Conservation (phyloP, 2,888 invertebrate genomes). For the Stenodema calcarata region DNA sequence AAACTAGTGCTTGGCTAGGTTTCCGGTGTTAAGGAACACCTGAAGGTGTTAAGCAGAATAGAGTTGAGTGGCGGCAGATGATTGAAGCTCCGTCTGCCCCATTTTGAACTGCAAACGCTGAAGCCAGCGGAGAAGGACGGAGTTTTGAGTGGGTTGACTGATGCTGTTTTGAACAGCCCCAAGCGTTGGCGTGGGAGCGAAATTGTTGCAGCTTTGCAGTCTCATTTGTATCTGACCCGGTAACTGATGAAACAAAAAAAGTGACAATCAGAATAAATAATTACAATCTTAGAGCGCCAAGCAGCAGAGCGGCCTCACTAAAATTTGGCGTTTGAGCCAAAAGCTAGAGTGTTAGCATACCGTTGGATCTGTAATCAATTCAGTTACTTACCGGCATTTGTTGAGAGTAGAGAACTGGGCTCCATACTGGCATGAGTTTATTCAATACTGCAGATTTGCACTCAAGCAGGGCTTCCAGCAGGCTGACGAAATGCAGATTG, state of each 20-base stretch:
- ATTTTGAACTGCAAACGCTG: constrained; percentile 96
- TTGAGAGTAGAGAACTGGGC: constrained; percentile 92
- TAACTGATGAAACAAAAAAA: constrained; percentile 67
- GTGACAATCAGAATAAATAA: background rate
- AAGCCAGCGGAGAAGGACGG: constrained; percentile 78
- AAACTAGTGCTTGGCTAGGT: too few species aligned
- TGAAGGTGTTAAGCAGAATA: background rate
- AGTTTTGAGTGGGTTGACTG: constrained; percentile 64
- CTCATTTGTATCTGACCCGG: constrained; percentile 88
- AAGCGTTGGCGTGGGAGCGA: constrained; percentile 68
- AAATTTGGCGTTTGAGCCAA: background rate
- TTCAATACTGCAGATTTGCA: constrained; percentile 91
- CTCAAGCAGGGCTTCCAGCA: constrained; percentile 93
- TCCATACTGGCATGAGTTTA: constrained; percentile 94
- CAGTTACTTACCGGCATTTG: constrained; percentile 72
- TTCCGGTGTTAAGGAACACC: too few species aligned
- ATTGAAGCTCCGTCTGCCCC: constrained; percentile 95
- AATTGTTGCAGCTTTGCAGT: constrained; percentile 86
- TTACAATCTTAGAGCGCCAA: background rate
- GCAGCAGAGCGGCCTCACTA: background rate
- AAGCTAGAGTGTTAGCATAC: background rate
- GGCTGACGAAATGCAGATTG: constrained; percentile 92
- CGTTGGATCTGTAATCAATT: background rate
- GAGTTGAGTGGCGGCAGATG: constrained; percentile 77
- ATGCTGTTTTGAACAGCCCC: constrained; percentile 61